phyloP scores from a whole-genome alignment of 2,888 invertebrate genomes.

The Clusia tigrina region DNA sequence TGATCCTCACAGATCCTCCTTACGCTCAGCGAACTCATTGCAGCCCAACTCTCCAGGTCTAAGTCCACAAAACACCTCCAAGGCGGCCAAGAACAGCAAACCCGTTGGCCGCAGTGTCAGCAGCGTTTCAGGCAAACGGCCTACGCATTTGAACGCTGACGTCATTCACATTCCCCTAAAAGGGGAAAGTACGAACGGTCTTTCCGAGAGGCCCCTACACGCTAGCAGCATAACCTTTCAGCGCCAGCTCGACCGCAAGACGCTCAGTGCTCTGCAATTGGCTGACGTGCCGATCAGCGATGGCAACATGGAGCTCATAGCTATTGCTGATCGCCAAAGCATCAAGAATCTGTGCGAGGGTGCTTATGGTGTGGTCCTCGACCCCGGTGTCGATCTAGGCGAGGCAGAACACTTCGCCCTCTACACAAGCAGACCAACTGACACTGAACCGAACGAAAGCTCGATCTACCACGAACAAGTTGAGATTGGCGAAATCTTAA shows the following conservation, averaged over 20 bases:
- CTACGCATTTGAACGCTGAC: constrained; percentile 68
- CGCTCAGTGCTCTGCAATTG: constrained; percentile 63
- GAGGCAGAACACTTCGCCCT: constrained; percentile 89
- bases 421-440: constrained; percentile 79
- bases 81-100: constrained; percentile 27
- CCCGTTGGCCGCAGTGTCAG: constrained; percentile 70
- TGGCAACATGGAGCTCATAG: constrained; percentile 70
- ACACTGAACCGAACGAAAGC: constrained; percentile 82
- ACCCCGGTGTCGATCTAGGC: constrained; percentile 73
- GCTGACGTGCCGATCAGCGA: constrained; percentile 64
- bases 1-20: constrained; percentile 58
- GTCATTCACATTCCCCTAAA: constrained; percentile 74
- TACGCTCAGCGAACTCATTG: constrained; percentile 53
- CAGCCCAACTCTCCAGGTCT: constrained; percentile 64
- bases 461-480: constrained; percentile 83
- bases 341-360: constrained; percentile 63
- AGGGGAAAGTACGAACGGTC: constrained; percentile 67
- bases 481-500: constrained; percentile 74
- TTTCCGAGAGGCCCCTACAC: constrained; percentile 64
- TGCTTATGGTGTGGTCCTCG: constrained; percentile 60
- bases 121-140: constrained; percentile 70
- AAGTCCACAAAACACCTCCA: constrained; percentile 45
- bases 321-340: constrained; percentile 65
- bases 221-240: constrained; percentile 61
- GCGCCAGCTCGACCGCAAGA: constrained; percentile 61